Percentiles rank a stretch among this genome's conserved stretches.
Evolutionary conservation across 2,888 invertebrate genomes (phyloP).

Genomic region (Laspeyria flexula): DNA sequence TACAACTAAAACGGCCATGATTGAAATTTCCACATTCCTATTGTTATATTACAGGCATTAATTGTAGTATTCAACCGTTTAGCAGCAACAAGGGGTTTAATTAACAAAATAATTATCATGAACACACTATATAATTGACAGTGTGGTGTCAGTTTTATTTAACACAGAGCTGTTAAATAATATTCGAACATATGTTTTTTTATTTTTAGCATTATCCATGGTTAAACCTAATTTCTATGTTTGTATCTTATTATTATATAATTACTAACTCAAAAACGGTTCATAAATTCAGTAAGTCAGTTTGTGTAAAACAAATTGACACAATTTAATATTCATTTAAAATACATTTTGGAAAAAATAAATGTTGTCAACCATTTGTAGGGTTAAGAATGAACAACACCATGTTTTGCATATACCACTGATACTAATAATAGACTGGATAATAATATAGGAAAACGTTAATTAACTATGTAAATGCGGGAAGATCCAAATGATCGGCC

Average conservation of each 20-base stretch:
- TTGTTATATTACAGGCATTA: constrained; percentile 25
- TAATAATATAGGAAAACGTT: constrained; percentile 64
- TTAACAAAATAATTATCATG: constrained; percentile 67
- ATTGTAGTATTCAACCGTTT: constrained; percentile 50
- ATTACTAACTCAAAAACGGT: too few species aligned
- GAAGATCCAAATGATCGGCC: constrained; percentile 69
- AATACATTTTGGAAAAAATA: constrained; percentile 8
- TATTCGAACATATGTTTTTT: constrained; percentile 12
- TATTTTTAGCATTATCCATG: constrained; percentile 12
- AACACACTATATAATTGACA: constrained; percentile 20
- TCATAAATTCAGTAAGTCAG: too few species aligned
- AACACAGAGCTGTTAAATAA: constrained; percentile 22
- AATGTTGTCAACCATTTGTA: constrained; percentile 13
- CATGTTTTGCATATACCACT: constrained; percentile 28
- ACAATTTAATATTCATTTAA: too few species aligned
- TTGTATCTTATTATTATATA: background rate
- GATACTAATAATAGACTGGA: constrained; percentile 39
- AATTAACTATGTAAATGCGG: constrained; percentile 71
- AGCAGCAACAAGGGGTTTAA: constrained; percentile 56
- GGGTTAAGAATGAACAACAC: constrained; percentile 15
- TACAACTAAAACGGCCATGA: constrained; percentile 14
- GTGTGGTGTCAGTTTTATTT: constrained; percentile 31
- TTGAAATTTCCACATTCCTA: constrained; percentile 24
- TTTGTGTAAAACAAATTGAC: too few species aligned
- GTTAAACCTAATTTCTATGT: constrained; percentile 4